These are phyloP conservation scores for Plestiodon gilberti DNA, from an alignment of 2,113 vertebrate species.

Conservation along the genomic window DNA sequence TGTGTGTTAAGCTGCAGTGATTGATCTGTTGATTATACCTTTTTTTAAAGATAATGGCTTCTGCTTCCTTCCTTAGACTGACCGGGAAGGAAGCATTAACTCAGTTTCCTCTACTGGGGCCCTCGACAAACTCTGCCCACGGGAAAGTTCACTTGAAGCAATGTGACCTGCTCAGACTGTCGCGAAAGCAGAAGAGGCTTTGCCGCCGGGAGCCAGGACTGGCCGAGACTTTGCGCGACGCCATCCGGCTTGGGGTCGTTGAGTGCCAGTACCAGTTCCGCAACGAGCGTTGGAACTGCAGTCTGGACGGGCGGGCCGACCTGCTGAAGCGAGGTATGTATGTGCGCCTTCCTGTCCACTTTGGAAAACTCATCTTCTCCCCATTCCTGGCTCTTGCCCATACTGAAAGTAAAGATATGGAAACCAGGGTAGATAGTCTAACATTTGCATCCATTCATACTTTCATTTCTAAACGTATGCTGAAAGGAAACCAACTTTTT, in stretches of 20 bases:
- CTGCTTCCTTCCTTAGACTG: slow-evolving; percentile 76
- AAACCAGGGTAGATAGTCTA: neutral
- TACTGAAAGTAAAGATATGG: neutral
- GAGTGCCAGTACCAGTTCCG: slow-evolving; percentile 96
- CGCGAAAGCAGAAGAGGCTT: slow-evolving; percentile 89
- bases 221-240: slow-evolving; percentile 92
- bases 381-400: neutral
- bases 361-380: neutral
- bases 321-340: slow-evolving; percentile 92
- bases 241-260: slow-evolving; percentile 88
- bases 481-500: no score
- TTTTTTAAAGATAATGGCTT: neutral
- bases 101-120: slow-evolving; percentile 82
- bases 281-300: slow-evolving; percentile 98
- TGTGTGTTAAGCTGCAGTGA: neutral
- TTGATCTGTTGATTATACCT: no score
- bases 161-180: slow-evolving; percentile 93
- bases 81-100: slow-evolving; percentile 91
- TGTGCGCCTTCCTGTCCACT: neutral
- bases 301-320: slow-evolving; percentile 90
- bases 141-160: slow-evolving; percentile 90
- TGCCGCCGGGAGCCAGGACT: slow-evolving; percentile 93
- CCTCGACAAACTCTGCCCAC: slow-evolving; percentile 66
- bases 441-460: no score
- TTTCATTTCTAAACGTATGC: no score